Percentiles rank a stretch among this genome's conserved stretches.
Conservation (phyloP, 2,888 invertebrate species). For the Candidula unifasciata region DNA sequence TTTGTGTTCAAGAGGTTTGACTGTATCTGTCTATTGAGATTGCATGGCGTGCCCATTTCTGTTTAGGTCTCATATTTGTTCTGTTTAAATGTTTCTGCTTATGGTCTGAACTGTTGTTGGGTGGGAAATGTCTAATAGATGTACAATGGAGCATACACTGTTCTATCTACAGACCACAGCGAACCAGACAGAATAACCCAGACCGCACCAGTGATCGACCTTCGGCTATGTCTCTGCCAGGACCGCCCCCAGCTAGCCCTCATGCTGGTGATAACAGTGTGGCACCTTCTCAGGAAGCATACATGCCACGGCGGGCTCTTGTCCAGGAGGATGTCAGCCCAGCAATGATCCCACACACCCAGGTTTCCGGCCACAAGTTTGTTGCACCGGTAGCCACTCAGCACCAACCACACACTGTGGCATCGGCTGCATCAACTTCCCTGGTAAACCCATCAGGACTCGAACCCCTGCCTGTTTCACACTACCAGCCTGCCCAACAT, state of each 20-base stretch:
- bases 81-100: background rate
- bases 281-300: conserved; percentile 26
- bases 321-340: background rate
- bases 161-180: conserved; percentile 20
- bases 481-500: conserved; percentile 8
- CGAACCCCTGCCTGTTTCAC: conserved; percentile 17
- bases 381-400: conserved; percentile 33
- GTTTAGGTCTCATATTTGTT: background rate
- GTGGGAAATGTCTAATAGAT: background rate
- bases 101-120: background rate
- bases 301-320: conserved; percentile 18
- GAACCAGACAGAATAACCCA: conserved; percentile 20
- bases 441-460: conserved; percentile 24
- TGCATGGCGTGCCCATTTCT: too few species aligned
- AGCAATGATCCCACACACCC: background rate
- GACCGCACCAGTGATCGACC: conserved; percentile 35
- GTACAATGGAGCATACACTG: background rate
- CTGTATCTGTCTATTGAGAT: too few species aligned
- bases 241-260: conserved; percentile 38
- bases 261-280: conserved; percentile 19
- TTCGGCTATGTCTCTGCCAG: conserved; percentile 15
- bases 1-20: too few species aligned
- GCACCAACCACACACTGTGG: conserved; percentile 37
- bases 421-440: background rate
- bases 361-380: conserved; percentile 34